Base-by-base conservation (phyloP, 37 sponge, comb jelly and placozoan genomes). In the Trichoplax adhaerens region DNA sequence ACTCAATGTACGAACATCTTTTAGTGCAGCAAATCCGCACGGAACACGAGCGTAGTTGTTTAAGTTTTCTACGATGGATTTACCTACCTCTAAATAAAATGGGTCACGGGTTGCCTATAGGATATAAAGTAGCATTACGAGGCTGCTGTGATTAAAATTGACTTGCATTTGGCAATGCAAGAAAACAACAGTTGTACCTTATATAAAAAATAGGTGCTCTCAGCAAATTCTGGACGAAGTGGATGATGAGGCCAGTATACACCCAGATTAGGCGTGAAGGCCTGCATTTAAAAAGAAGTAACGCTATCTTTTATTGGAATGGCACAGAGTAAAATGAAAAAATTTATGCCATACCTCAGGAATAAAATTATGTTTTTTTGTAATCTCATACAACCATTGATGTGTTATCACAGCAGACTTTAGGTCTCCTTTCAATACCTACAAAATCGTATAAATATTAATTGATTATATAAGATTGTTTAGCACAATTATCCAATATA, bases 131-230 rank as follows among this genome's bases (percentile, higher is more conserved):
- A 47, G 55, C 29, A 29, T 29, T 29, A 29, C 29, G 29, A 29
- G 29, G 29, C 29, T 29, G 29, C 29, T 29, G 29, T 29, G 29
- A 29, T 29, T 29, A 29, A 29, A 29, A 29, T 29, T 29, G 29
- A 29, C 29, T 29, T 29, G 29, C 29, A 29, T 29, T 29, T 0
- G 0, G 29, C 29, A 29, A 29, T 29, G 29, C 29, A 29, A 29
- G 29, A 29, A 29, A 29, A 29, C 29, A 29, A 29, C 29, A 46
- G 53, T 69, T 77, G 58, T 49, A 90, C 91, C 73, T 79, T 78
- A 72, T 91, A 88, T 6, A 96, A 77, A 60, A 91, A 83, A 76
- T 91, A 88, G 53, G 89, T 91, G 82, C 93, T 91, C 78, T 96
- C 98, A 4, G 79, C 76, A 63, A 96, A 88, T 80, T 96, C 98